These are phyloP conservation scores for Rhincodon typus DNA, from an alignment of 2,797 vertebrate genomes.

Conservation along the genomic window DNA sequence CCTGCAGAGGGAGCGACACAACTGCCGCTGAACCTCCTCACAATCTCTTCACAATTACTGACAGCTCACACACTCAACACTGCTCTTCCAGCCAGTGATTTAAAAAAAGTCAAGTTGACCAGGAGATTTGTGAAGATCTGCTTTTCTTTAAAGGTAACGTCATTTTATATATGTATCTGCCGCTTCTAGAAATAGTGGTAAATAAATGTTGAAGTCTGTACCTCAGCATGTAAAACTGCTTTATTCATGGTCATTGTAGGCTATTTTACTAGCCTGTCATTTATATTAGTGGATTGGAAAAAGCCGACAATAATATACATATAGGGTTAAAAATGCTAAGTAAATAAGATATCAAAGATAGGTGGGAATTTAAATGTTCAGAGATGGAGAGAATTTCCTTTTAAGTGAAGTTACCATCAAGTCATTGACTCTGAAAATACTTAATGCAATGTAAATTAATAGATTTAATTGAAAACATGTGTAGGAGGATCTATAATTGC, in stretches of 20 bases:
- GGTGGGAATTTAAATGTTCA: neutral
- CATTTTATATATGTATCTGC: neutral
- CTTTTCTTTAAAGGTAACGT: conserved; percentile 30
- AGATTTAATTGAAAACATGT: neutral
- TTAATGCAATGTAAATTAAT: neutral
- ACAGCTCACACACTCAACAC: conserved; percentile 31
- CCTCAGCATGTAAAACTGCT: neutral
- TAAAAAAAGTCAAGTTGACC: neutral
- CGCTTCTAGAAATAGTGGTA: neutral
- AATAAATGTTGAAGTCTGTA: neutral
- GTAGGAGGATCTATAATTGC: neutral
- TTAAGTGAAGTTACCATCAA: neutral
- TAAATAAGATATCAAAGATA: conserved; percentile 13
- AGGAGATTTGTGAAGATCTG: conserved; percentile 22
- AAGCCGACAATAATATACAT: too few species aligned
- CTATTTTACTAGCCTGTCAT: neutral
- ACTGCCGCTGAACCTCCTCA: neutral
- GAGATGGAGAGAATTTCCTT: neutral
- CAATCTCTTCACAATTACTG: conserved; percentile 14
- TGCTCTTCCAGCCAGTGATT: conserved; percentile 13
- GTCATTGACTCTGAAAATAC: neutral
- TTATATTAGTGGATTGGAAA: too few species aligned
- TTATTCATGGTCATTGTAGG: neutral
- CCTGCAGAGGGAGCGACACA: conserved; percentile 35
- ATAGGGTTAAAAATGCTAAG: neutral